A percentile compares a stretch with the other conserved stretches of the same genome.
These are phyloP conservation scores for Drosophila borealis DNA, from an alignment of 2,888 invertebrate species.

Conservation along the genomic window DNA sequence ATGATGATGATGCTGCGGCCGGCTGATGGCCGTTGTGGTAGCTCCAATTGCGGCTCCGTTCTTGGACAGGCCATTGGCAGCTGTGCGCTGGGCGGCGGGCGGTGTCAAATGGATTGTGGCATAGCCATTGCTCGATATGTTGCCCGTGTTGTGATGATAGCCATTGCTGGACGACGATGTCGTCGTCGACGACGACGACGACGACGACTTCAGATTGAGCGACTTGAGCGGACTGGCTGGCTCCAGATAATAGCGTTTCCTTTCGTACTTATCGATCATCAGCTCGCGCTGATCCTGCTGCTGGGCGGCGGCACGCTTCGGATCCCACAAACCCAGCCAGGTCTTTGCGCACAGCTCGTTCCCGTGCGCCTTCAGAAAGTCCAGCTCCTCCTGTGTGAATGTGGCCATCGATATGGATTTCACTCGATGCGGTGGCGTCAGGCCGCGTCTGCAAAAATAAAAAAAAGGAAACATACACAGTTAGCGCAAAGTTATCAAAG, in stretches of 20 bases:
- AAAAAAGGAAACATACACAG: slow-evolving; percentile 15
- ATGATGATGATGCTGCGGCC: slow-evolving; percentile 80
- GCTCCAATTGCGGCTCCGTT: slow-evolving; percentile 20
- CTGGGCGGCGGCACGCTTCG: slow-evolving; percentile 91
- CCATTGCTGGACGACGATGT: slow-evolving; percentile 43
- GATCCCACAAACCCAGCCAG: slow-evolving; percentile 96
- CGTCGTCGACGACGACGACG: not conserved
- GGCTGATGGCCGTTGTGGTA: slow-evolving; percentile 80
- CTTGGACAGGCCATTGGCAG: slow-evolving; percentile 81
- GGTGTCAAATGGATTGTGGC: slow-evolving; percentile 84
- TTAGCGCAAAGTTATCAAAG: too few relatives aligned
- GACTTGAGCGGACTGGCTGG: slow-evolving; percentile 85
- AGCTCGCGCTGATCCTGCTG: slow-evolving; percentile 94
- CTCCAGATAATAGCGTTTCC: slow-evolving; percentile 88
- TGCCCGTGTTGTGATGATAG: slow-evolving; percentile 50
- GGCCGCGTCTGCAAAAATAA: slow-evolving; percentile 92
- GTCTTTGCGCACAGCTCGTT: slow-evolving; percentile 97
- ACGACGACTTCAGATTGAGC: slow-evolving; percentile 77
- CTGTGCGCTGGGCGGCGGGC: slow-evolving; percentile 83
- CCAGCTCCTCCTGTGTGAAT: slow-evolving; percentile 97
- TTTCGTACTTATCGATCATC: slow-evolving; percentile 97
- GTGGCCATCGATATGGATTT: slow-evolving; percentile 99
- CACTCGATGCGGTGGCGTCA: slow-evolving; percentile 98
- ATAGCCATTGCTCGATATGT: slow-evolving; percentile 67
- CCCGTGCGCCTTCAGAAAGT: slow-evolving; percentile 94